A percentile compares a stretch with the other conserved stretches of the same genome.
Evolutionary conservation across 1,140 invertebrate genomes (phyloP).

Genomic region (Dinothrombium tinctorium): DNA sequence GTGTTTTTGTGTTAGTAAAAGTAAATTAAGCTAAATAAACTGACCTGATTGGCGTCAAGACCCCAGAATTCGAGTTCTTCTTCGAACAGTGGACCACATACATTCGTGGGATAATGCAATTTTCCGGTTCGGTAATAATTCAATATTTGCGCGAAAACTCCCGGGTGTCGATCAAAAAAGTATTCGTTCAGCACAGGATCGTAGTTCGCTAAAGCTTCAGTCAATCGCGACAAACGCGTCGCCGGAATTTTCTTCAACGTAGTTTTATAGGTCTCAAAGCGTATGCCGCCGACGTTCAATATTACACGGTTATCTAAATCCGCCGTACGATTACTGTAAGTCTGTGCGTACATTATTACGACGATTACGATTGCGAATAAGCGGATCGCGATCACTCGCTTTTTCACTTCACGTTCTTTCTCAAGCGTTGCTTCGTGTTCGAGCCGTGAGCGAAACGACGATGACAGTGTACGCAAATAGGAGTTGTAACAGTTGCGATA

Average conservation of each 20-base stretch:
- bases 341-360: background rate
- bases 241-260: constrained; percentile 72
- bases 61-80: constrained; percentile 93
- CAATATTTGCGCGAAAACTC: constrained; percentile 50
- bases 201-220: constrained; percentile 63
- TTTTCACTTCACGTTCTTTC: too few relatives aligned
- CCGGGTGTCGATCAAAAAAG: constrained; percentile 55
- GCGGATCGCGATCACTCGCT: too few relatives aligned
- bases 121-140: constrained; percentile 83
- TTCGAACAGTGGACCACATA: constrained; percentile 78
- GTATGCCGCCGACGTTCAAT: constrained; percentile 38
- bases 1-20: too few relatives aligned
- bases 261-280: constrained; percentile 50
- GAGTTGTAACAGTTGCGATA: too few relatives aligned
- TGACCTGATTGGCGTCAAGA: constrained; percentile 12
- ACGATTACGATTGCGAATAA: too few relatives aligned
- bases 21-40: background rate
- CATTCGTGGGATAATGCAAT: constrained; percentile 89
- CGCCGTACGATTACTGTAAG: background rate
- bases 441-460: too few relatives aligned
- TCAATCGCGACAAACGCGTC: constrained; percentile 49
- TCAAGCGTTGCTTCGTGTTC: too few relatives aligned
- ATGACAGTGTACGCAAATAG: too few relatives aligned
- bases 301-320: background rate
- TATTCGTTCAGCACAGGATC: constrained; percentile 63